Evolutionary conservation across 1,140 invertebrate species (phyloP).

Genomic region (Vollenhovia emeryi): DNA sequence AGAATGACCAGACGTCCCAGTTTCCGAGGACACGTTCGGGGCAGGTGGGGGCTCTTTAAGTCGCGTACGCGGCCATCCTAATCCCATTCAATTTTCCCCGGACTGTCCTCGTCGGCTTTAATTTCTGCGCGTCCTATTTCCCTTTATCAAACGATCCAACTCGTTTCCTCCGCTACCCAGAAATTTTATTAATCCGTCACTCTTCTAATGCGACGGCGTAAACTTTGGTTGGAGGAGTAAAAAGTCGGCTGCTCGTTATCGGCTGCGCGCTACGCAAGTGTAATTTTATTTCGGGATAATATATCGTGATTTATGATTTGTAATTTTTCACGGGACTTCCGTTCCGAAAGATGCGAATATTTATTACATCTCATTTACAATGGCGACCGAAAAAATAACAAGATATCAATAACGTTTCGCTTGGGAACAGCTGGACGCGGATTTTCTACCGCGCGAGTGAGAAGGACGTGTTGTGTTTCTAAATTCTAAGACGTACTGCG

Average conservation of each 20-base stretch:
- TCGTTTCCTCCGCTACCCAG: not conserved
- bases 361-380: not conserved
- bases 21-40: not conserved
- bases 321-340: not conserved
- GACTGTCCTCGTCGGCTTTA: constrained; percentile 1
- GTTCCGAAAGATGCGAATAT: not conserved
- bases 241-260: not conserved
- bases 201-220: not conserved
- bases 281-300: not conserved
- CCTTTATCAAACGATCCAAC: not conserved
- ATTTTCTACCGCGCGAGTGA: not conserved
- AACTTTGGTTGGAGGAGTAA: not conserved
- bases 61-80: not conserved
- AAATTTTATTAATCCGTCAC: not conserved
- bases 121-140: not conserved
- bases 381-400: not conserved
- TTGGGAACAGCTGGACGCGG: not conserved
- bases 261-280: too few relatives aligned
- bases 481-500: not conserved
- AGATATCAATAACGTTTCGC: not conserved
- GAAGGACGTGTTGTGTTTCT: not conserved
- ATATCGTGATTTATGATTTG: not conserved
- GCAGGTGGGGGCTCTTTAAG: not conserved
- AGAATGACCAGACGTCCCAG: constrained; percentile 32
- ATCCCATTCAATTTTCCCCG: not conserved